phyloP scores from a whole-genome alignment of 2,797 vertebrate genomes.

The Lithobates sylvaticus region DNA sequence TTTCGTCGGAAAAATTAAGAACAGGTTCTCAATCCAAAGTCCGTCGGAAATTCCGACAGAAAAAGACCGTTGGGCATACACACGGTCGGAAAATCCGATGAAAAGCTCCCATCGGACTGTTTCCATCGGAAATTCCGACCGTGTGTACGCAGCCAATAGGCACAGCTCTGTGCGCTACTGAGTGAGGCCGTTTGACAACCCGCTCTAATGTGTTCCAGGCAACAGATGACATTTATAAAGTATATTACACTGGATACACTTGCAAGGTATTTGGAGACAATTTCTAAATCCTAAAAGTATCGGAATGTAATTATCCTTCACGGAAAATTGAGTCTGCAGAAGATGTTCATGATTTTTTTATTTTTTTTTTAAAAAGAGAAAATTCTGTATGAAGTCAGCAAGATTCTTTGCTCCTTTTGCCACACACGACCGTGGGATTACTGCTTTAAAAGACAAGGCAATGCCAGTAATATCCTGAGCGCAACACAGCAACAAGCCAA shows the following conservation, averaged over 20 bases:
- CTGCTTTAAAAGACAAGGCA: neutral
- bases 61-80: too few species aligned
- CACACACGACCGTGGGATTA: conserved; percentile 16
- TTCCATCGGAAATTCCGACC: too few species aligned
- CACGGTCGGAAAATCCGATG: too few species aligned
- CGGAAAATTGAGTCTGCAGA: neutral
- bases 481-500: conserved; percentile 27
- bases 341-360: neutral
- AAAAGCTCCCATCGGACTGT: too few species aligned
- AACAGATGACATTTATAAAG: too few species aligned
- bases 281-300: neutral
- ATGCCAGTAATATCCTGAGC: conserved; percentile 18
- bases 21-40: too few species aligned
- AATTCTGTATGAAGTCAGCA: conserved; percentile 10
- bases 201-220: too few species aligned
- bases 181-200: too few species aligned
- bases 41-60: too few species aligned
- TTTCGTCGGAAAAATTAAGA: too few species aligned
- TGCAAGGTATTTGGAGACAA: neutral
- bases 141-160: too few species aligned
- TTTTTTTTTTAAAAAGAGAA: neutral
- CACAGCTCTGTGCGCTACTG: too few species aligned
- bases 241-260: neutral
- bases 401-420: conserved; percentile 16
- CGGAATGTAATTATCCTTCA: conserved; percentile 11